A percentile compares a stretch with the other conserved stretches of the same genome.
These are phyloP conservation scores for Capreolus pygargus DNA, from an alignment of 2,113 vertebrate genomes.

Conservation along the genomic window DNA sequence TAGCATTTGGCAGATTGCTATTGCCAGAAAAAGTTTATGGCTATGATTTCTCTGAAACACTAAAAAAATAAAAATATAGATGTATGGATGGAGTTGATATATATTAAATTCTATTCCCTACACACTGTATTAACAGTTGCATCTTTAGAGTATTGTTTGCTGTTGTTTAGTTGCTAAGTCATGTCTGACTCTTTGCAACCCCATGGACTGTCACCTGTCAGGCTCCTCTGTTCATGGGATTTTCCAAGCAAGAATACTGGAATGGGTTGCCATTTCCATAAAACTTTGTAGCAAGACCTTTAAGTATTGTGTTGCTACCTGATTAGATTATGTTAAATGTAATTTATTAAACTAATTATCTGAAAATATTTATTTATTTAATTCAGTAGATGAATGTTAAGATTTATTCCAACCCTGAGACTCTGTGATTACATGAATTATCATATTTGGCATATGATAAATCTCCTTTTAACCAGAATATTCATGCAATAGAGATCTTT, in stretches of 20 bases:
- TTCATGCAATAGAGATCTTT: background rate
- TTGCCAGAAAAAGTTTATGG: background rate
- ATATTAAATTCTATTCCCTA: background rate
- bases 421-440: background rate
- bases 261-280: background rate
- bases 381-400: background rate
- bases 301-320: background rate
- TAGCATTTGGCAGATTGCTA: background rate
- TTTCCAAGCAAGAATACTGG: background rate
- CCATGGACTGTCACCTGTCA: background rate
- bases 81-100: background rate
- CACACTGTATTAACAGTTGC: background rate
- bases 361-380: background rate
- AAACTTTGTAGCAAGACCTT: background rate
- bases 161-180: background rate
- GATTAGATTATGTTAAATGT: background rate
- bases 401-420: background rate
- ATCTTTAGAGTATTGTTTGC: background rate
- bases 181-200: background rate
- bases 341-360: background rate
- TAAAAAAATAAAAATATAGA: background rate
- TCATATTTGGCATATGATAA: background rate
- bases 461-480: background rate
- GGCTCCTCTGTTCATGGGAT: background rate
- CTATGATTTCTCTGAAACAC: background rate